phyloP scores from a whole-genome alignment of 2,797 vertebrate species.

The Sciaenops ocellatus region DNA sequence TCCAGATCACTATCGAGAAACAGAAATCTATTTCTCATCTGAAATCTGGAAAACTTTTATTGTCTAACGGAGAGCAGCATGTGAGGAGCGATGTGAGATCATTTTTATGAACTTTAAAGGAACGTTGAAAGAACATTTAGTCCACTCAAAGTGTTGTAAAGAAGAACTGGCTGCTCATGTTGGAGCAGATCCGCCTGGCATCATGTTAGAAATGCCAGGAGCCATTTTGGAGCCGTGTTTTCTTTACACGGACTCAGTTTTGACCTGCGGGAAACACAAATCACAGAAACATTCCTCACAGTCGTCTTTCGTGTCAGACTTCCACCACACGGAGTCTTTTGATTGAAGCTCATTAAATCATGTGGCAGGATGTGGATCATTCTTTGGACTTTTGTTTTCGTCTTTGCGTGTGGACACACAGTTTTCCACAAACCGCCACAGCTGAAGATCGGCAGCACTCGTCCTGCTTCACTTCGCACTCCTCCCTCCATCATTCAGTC shows the following conservation, averaged over 20 bases:
- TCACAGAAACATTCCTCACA: conserved; percentile 9
- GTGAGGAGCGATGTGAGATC: no score
- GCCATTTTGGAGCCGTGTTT: neutral
- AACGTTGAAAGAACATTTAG: conserved; percentile 27
- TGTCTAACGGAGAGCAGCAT: neutral
- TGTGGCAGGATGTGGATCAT: neutral
- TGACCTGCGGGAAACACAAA: conserved; percentile 26
- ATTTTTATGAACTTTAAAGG: neutral
- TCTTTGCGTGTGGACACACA: conserved; percentile 30
- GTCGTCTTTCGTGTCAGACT: conserved; percentile 10
- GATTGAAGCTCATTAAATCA: conserved; percentile 23
- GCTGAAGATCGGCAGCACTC: conserved; percentile 5
- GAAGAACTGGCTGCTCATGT: conserved; percentile 9
- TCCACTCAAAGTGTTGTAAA: conserved; percentile 29
- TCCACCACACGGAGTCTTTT: neutral
- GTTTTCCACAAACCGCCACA: conserved; percentile 37
- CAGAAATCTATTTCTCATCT: neutral
- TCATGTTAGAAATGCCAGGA: neutral
- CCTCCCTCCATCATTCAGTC: conserved; percentile 10
- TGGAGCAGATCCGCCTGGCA: conserved; percentile 4
- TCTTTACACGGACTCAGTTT: neutral
- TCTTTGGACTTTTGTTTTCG: neutral
- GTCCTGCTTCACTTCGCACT: conserved; percentile 5
- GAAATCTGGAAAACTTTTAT: neutral
- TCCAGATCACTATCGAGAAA: neutral